Base-by-base conservation (phyloP, 1,140 invertebrate genomes). In the Drosophila asahinai region DNA sequence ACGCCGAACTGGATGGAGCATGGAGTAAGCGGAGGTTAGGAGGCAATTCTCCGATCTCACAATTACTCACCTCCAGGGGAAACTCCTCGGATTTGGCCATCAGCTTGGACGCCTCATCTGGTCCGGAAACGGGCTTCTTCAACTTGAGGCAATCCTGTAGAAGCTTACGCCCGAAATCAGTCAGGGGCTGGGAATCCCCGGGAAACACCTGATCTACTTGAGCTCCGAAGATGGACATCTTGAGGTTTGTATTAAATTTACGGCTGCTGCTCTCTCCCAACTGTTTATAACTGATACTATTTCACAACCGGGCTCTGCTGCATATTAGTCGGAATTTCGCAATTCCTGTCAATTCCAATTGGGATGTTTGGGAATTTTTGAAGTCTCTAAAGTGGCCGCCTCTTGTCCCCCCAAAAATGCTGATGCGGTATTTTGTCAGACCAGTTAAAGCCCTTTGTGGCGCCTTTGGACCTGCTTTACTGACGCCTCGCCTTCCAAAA, bases 131-230 rank as follows among this genome's bases (percentile, higher is more conserved):
- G 0, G 83, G 83, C 9, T 72, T 60, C 38, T 72, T 19, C 9
- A 76, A 7, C 14, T 52, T 5, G 30, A 43, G 59, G 51, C 83
- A 86, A 36, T 68, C 25, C 22, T 70, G 9, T 17, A 86, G 19
- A 33, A 82, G 33, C 3, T 52, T 48, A 14, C 54, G 62, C 0
- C 80, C 83, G 40, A 80, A 86, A 33, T 52, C 19, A 3, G 38
- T 70, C n/a, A 84, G 33, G 11, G 27, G n/a, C 7, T 38, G 51
- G 4, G 19, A 22, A 3, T 51, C 38, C 5, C 27, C 73, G 11
- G 81, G 81, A 82, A 82, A 84, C 51, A 86, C 54, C 14, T 52
- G 51, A 27, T 74, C 67, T 1, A 84, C 81, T 22, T 86, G 73
- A 33, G 59, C 42, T 27, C 81, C 81, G 49, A 84, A 84, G 62